Conservation (phyloP, 2,113 vertebrate species). For the Centrocercus urophasianus region DNA sequence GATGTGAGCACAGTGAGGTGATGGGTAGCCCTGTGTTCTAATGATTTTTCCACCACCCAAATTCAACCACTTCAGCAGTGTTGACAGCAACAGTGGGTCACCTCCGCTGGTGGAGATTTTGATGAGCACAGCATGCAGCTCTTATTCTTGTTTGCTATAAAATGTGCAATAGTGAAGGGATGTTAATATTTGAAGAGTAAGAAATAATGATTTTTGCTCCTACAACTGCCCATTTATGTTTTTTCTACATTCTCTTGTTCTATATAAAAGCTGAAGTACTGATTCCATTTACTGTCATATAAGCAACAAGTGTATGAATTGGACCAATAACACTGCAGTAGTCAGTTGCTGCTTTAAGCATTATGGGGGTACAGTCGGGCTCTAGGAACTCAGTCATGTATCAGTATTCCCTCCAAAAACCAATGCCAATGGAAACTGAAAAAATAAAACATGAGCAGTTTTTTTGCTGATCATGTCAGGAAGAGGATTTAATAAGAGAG, state of each 20-base stretch:
- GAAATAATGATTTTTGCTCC: background rate
- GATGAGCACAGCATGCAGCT: background rate
- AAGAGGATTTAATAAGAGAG: background rate
- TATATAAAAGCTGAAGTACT: background rate
- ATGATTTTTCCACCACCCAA: no score
- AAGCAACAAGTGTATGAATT: background rate
- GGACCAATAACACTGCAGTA: background rate
- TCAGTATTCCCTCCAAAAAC: background rate
- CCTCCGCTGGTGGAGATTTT: background rate
- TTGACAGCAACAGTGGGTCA: background rate
- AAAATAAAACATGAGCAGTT: rapidly evolving
- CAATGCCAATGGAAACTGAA: background rate
- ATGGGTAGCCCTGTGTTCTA: background rate
- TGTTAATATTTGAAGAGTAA: background rate
- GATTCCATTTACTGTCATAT: background rate
- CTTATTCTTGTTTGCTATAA: background rate
- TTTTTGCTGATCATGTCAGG: background rate
- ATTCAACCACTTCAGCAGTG: no score
- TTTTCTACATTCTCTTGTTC: background rate
- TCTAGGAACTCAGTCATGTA: background rate
- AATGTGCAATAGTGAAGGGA: background rate
- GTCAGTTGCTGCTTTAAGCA: background rate
- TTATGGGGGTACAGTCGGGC: background rate
- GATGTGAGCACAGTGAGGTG: background rate
- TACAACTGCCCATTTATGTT: background rate